Evolutionary conservation across 1,140 invertebrate species (phyloP).

Genomic region (Cephus cinctus): DNA sequence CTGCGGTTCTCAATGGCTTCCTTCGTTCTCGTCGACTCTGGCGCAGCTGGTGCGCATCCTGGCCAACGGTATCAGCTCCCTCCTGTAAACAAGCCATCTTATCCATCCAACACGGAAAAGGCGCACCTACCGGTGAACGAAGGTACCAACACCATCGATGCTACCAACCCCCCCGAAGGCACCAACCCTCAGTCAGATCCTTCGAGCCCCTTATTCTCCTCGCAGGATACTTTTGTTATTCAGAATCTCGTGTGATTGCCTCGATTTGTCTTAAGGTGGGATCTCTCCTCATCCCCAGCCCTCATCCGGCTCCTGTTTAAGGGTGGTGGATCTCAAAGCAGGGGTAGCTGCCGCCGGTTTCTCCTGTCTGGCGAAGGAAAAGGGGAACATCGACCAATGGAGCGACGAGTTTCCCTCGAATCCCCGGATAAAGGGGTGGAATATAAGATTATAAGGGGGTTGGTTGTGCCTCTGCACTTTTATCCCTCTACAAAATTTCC

Average conservation of each 20-base stretch:
- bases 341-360: too few relatives aligned
- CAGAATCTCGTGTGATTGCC: constrained; percentile 6
- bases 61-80: neutral
- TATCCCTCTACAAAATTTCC: neutral
- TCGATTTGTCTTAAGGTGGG: constrained; percentile 5
- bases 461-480: neutral
- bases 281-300: too few relatives aligned
- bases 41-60: neutral
- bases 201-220: neutral
- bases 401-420: constrained; percentile 1
- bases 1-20: neutral
- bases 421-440: neutral
- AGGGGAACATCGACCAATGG: constrained; percentile 5
- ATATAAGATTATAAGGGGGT: neutral
- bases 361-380: too few relatives aligned
- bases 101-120: too few relatives aligned
- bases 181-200: neutral
- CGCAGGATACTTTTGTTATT: constrained; percentile 4
- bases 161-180: too few relatives aligned
- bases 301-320: too few relatives aligned
- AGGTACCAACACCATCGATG: too few relatives aligned
- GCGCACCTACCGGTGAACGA: too few relatives aligned
- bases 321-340: too few relatives aligned
- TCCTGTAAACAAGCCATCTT: too few relatives aligned
- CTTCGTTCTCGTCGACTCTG: neutral